Evolutionary conservation across 2,797 vertebrate species (phyloP).

Genomic region (Cottoperca gobio): DNA sequence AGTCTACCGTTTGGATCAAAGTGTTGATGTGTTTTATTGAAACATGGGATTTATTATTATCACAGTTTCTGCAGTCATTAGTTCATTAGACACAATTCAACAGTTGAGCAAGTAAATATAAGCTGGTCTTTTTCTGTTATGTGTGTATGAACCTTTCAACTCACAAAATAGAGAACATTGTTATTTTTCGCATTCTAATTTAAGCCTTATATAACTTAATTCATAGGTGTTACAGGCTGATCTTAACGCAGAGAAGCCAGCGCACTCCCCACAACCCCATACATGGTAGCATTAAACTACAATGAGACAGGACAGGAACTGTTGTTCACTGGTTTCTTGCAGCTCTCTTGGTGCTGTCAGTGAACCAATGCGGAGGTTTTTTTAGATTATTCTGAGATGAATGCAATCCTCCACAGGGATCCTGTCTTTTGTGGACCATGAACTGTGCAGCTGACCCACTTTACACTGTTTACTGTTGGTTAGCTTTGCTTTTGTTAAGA

Average conservation of each 20-base stretch:
- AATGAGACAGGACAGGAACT: slow-evolving; percentile 14
- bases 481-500: slow-evolving; percentile 23
- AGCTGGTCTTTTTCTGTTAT: neutral
- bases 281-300: neutral
- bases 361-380: slow-evolving; percentile 3
- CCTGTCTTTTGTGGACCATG: slow-evolving; percentile 13
- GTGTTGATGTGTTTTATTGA: slow-evolving; percentile 1
- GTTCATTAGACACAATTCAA: neutral
- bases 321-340: slow-evolving; percentile 18
- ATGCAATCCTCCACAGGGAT: slow-evolving; percentile 17
- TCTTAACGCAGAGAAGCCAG: neutral
- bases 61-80: neutral
- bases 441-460: slow-evolving; percentile 42
- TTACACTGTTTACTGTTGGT: slow-evolving; percentile 27
- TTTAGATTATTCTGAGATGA: slow-evolving; percentile 24
- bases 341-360: neutral
- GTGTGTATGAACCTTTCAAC: neutral
- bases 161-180: neutral
- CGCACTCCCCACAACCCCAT: neutral
- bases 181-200: neutral
- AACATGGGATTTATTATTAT: slow-evolving; percentile 1
- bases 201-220: neutral
- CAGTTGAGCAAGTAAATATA: neutral
- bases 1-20: slow-evolving; percentile 4
- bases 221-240: slow-evolving; percentile 1